A percentile compares a stretch with the other conserved stretches of the same genome.
phyloP scores from a whole-genome alignment of 2,888 invertebrate genomes.

The Phasia obesa region DNA sequence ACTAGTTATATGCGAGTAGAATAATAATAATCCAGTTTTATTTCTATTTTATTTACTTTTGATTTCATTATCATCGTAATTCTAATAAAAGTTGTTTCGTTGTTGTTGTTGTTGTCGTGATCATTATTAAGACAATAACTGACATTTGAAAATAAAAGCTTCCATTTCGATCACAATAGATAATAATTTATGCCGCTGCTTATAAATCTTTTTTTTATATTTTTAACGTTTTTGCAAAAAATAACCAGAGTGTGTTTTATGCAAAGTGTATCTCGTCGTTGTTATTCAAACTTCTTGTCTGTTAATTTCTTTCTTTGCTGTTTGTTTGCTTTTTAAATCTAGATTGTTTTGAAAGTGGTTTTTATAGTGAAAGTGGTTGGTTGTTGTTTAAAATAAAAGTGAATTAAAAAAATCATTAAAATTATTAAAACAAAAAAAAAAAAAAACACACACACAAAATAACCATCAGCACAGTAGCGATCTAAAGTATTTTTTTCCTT shows the following conservation, averaged over 20 bases:
- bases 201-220: background rate
- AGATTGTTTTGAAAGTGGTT: slow-evolving; percentile 69
- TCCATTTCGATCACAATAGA: slow-evolving; percentile 45
- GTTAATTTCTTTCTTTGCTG: background rate
- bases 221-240: slow-evolving; percentile 11
- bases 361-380: slow-evolving; percentile 68
- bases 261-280: slow-evolving; percentile 55
- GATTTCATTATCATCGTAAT: slow-evolving; percentile 46
- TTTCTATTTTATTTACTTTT: slow-evolving; percentile 46
- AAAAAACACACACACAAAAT: no score
- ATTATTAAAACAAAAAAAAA: slow-evolving; percentile 28
- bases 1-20: slow-evolving; percentile 8
- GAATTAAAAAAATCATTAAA: slow-evolving; percentile 53
- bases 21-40: background rate
- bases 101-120: background rate
- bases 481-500: slow-evolving; percentile 23
- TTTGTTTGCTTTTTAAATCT: slow-evolving; percentile 47
- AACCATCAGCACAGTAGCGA: slow-evolving; percentile 24
- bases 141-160: slow-evolving; percentile 47
- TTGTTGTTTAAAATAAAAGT: slow-evolving; percentile 58
- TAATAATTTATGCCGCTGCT: slow-evolving; percentile 55
- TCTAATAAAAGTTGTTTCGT: background rate
- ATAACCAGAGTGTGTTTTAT: slow-evolving; percentile 51
- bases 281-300: slow-evolving; percentile 51
- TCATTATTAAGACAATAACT: slow-evolving; percentile 23